Base-by-base conservation (phyloP, 2,113 vertebrate genomes). In the Promerops cafer region DNA sequence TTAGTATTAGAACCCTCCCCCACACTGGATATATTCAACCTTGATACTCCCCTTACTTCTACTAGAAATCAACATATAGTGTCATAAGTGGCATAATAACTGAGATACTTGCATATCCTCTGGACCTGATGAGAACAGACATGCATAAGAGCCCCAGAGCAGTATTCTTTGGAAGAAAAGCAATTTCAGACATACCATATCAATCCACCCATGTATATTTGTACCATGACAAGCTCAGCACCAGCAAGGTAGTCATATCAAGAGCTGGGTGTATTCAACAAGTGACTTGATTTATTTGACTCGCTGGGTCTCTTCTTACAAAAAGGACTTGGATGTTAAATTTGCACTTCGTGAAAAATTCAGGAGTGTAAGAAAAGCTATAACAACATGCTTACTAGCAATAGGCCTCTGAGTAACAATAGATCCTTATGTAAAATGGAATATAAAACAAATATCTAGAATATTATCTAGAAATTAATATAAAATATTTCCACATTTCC, bases 41-140 rank as follows among this genome's bases (percentile, higher is more conserved):
- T 66, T 71, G 42, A 59, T 79, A 68, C 18, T 87, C 60, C 2
- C 3, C 56, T 96, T 95, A 83, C 31, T 96, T 84, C 50, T 60
- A 72, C 44, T 65, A 69, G 77, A 93, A 96, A 95, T 59, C 84
- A 95, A 87, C 33, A 50, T 85, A 76, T 18, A 92, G 33, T 27
- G 47, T 61, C 8, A 0, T 87, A 92, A 90, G 63, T 82, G 72
- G 61, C 69, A 56, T 83, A 88, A 89, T 19, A 88, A 45, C 70
- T 19, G 33, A 96, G 70, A 93, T 81, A 65, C 88, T 88, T 74
- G 40, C 61, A 75, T 85, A 83, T 93, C 47, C 64, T 24, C 60
- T 79, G 60, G 42, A 87, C 30, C 30, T 94, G 89, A 96, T 97
- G 66, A 79, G 83, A 76, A 85, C 77, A 96, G 97, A 97, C 96